Evolutionary conservation across 1,140 invertebrate species (phyloP).

Genomic region (Brachionus koreanus): DNA sequence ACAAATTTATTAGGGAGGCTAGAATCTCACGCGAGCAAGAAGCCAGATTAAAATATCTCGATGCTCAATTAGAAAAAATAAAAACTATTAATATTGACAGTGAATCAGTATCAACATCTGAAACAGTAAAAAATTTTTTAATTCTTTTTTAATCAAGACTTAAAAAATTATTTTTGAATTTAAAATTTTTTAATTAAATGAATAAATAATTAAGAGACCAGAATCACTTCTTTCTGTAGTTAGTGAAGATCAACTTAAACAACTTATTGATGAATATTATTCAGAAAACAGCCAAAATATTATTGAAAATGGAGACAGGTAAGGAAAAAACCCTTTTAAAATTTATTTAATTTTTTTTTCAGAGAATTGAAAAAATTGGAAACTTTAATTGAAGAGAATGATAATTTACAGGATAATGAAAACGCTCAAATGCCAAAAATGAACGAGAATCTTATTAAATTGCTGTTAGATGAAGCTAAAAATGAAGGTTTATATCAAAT

Average conservation of each 20-base stretch:
- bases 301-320: background rate
- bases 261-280: conserved; percentile 35
- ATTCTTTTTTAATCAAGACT: background rate
- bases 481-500: conserved; percentile 32
- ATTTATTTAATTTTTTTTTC: background rate
- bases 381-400: background rate
- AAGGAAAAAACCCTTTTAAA: background rate
- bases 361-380: background rate
- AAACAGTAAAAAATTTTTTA: background rate
- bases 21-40: conserved; percentile 24
- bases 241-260: background rate
- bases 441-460: conserved; percentile 18
- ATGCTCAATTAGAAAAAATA: conserved; percentile 36
- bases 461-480: conserved; percentile 28
- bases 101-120: background rate
- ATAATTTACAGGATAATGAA: background rate
- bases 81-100: background rate
- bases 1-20: conserved; percentile 18
- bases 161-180: background rate
- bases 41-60: background rate
- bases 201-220: background rate
- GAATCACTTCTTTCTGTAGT: background rate
- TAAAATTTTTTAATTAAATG: background rate
- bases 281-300: conserved; percentile 13
- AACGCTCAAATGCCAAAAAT: background rate